These are phyloP conservation scores for Saturnia pavonia DNA, from an alignment of 2,888 invertebrate genomes.

Conservation along the genomic window DNA sequence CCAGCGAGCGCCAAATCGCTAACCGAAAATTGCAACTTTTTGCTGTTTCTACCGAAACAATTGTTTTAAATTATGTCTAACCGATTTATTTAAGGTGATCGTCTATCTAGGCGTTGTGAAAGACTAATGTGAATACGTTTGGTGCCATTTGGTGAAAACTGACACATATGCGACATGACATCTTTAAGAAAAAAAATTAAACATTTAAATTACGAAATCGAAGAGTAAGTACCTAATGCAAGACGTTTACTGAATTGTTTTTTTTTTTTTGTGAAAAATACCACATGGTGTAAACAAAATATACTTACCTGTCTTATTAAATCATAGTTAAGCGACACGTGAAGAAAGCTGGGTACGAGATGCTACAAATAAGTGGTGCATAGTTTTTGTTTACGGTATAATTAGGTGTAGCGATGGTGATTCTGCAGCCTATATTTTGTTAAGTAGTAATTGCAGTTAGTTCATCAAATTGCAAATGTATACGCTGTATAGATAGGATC, in stretches of 20 bases:
- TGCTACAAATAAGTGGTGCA: no score
- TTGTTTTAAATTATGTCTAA: conserved; percentile 26
- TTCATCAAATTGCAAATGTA: not conserved
- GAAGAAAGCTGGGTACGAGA: no score
- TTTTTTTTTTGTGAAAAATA: no score
- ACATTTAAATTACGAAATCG: not conserved
- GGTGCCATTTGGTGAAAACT: no score
- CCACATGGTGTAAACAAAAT: no score
- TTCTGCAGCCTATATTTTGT: not conserved
- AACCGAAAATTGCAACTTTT: conserved; percentile 45
- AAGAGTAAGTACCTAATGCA: no score
- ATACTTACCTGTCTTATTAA: no score
- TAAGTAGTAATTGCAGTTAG: not conserved
- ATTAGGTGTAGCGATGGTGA: not conserved
- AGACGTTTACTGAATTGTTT: no score
- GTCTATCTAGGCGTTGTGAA: not conserved
- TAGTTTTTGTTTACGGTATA: not conserved
- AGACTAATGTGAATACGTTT: not conserved
- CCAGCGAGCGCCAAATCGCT: conserved; percentile 41
- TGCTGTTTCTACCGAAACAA: conserved; percentile 41
- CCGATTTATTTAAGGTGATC: conserved; percentile 14
- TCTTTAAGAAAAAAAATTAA: not conserved
- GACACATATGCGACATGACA: not conserved
- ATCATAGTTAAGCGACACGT: no score
- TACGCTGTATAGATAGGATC: not conserved